Conservation (phyloP, 2,797 vertebrate species). For the Megaceryle alcyon region DNA sequence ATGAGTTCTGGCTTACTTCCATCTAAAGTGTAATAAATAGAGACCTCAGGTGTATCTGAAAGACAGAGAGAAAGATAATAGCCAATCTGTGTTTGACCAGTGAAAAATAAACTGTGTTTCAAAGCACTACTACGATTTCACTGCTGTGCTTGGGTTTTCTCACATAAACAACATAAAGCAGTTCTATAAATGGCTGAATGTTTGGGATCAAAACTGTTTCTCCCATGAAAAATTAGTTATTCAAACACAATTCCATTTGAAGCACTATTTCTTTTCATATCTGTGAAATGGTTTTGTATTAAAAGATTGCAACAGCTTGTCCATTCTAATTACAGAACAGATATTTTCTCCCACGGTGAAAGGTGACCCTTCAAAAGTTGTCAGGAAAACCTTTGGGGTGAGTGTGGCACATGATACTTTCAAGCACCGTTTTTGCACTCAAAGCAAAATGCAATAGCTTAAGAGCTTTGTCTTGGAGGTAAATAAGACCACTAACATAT, state of each 20-base stretch:
- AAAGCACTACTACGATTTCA: neutral
- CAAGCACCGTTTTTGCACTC: neutral
- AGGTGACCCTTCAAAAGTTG: neutral
- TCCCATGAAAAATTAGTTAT: neutral
- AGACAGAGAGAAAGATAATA: conserved; percentile 18
- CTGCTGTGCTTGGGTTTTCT: neutral
- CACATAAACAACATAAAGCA: neutral
- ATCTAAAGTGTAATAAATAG: conserved; percentile 90
- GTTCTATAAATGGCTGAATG: neutral
- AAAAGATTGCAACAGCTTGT: neutral
- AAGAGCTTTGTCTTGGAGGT: neutral
- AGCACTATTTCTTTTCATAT: neutral
- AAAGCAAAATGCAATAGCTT: neutral
- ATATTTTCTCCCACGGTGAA: neutral
- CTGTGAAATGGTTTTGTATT: neutral
- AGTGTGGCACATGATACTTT: neutral
- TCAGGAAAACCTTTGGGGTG: neutral
- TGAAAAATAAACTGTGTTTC: neutral
- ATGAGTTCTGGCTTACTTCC: conserved; percentile 84
- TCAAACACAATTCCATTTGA: neutral
- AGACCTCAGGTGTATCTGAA: conserved; percentile 85
- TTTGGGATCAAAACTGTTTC: neutral
- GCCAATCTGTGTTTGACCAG: neutral
- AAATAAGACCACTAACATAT: neutral
- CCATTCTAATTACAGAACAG: neutral